These are phyloP conservation scores for Phasianus colchicus DNA, from an alignment of 2,113 vertebrate genomes.

Conservation along the genomic window DNA sequence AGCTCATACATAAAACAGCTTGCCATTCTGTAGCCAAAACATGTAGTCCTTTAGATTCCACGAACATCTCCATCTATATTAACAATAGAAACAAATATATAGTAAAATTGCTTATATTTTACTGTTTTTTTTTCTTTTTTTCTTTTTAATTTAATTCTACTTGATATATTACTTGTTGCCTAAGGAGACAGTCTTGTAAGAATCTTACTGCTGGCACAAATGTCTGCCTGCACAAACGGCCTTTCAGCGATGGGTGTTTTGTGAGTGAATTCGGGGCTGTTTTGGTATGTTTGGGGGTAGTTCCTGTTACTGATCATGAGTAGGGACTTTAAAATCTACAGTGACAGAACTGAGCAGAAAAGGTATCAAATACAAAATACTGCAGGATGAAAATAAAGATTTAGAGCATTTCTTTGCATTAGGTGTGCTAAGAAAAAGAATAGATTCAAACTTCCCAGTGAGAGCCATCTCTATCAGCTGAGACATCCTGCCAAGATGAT, in stretches of 20 bases:
- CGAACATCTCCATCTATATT: background rate
- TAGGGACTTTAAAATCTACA: background rate
- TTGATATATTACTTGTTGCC: background rate
- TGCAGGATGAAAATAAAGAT: background rate
- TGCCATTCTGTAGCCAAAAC: conserved; percentile 9
- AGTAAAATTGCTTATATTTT: background rate
- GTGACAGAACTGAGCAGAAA: background rate
- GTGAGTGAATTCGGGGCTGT: background rate
- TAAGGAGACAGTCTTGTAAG: background rate
- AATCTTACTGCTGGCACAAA: conserved; percentile 22
- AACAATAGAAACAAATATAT: background rate
- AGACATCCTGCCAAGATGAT: background rate
- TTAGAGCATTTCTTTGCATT: background rate
- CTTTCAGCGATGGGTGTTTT: background rate
- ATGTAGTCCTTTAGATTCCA: background rate
- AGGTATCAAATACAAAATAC: background rate
- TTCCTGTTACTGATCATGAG: background rate
- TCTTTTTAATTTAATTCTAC: background rate
- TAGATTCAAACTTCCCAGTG: background rate
- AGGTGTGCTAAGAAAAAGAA: background rate
- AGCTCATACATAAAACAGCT: conserved; percentile 55
- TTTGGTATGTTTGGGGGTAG: background rate
- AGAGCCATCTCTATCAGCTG: background rate
- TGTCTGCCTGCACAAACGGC: background rate
- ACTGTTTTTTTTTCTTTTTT: background rate